Conservation (phyloP, 2,797 vertebrate genomes). For the Acomys russatus region DNA sequence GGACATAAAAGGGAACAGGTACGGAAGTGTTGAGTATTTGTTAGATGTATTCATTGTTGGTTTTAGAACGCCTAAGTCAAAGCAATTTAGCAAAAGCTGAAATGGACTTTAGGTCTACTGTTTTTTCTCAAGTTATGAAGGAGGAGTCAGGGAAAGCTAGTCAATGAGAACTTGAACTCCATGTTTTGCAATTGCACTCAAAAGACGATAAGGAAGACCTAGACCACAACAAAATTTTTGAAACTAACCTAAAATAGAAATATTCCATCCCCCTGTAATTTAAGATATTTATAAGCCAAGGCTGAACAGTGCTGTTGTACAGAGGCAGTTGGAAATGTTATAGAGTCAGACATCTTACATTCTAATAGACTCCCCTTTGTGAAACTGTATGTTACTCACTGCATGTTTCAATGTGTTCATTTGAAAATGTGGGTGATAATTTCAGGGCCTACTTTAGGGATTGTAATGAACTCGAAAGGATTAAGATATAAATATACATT, state of each 20-base stretch:
- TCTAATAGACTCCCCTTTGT: not conserved
- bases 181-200: constrained; percentile 37
- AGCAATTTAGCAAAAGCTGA: constrained; percentile 5
- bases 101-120: not conserved
- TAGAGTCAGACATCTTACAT: not conserved
- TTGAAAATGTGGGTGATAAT: not conserved
- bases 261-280: not conserved
- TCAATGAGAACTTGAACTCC: not conserved
- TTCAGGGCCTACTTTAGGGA: not conserved
- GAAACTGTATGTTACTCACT: not conserved
- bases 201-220: not conserved
- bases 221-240: not conserved
- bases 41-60: not conserved
- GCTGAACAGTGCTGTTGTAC: not conserved
- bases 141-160: not conserved
- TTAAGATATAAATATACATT: not conserved
- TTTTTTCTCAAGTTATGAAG: not conserved
- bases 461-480: not conserved
- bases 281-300: not conserved
- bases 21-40: not conserved
- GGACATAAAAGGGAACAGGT: not conserved
- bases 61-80: not conserved
- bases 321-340: not conserved
- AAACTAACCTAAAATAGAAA: constrained; percentile 27
- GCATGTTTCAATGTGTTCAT: not conserved